phyloP scores from a whole-genome alignment of 2,797 vertebrate genomes.

The Diplodus puntazzo region DNA sequence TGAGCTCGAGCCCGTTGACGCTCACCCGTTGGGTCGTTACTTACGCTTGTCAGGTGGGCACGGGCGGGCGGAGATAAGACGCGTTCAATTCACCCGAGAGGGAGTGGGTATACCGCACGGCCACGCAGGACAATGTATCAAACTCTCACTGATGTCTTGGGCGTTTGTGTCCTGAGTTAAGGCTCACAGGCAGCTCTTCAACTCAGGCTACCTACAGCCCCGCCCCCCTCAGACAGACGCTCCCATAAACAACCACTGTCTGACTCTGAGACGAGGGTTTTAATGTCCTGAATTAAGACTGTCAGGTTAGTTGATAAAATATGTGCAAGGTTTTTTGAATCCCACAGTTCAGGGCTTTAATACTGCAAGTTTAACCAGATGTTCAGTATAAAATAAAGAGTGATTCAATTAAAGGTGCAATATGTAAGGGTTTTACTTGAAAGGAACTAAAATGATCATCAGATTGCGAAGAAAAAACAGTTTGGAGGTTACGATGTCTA shows the following conservation, averaged over 20 bases:
- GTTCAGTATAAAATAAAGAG: background rate
- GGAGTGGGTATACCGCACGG: rapidly evolving
- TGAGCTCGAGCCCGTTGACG: slow-evolving; percentile 47
- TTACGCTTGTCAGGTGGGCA: background rate
- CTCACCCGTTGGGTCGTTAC: slow-evolving; percentile 15
- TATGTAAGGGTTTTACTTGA: no score
- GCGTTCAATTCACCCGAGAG: rapidly evolving
- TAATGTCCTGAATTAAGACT: background rate
- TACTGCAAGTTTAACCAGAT: background rate
- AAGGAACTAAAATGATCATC: no score
- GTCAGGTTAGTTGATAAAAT: slow-evolving; percentile 4
- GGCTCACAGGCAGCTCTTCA: slow-evolving; percentile 17
- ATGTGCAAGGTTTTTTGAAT: background rate
- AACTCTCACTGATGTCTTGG: background rate
- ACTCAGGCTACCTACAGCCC: background rate
- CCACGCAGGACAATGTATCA: background rate
- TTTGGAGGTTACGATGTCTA: no score
- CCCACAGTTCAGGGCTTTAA: no score
- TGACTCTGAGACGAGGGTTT: rapidly evolving
- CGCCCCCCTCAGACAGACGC: slow-evolving; percentile 13
- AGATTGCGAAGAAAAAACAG: no score
- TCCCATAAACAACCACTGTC: background rate
- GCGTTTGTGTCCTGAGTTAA: rapidly evolving
- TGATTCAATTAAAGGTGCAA: background rate
- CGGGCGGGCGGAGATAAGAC: slow-evolving; percentile 44